Conservation (phyloP, 2,797 vertebrate genomes). For the Tokudaia muenninki region DNA sequence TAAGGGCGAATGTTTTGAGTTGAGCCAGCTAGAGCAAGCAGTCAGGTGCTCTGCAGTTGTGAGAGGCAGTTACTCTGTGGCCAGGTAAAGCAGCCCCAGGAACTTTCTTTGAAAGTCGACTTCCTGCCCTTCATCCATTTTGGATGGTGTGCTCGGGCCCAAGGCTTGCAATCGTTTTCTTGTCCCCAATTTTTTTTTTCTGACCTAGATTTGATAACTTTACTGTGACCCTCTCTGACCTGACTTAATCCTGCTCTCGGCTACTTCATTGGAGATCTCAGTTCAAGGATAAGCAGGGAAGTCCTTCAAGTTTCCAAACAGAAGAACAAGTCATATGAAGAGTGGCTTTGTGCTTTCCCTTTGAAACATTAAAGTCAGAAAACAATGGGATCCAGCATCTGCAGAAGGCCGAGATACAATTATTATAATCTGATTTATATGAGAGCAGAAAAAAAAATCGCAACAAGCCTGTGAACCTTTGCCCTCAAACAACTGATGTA, state of each 20-base stretch:
- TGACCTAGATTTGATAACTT: slow-evolving; percentile 65
- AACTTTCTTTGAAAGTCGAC: slow-evolving; percentile 34
- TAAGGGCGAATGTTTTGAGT: slow-evolving; percentile 13
- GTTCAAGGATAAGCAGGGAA: slow-evolving; percentile 62
- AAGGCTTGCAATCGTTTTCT: slow-evolving; percentile 27
- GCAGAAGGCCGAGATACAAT: slow-evolving; percentile 4
- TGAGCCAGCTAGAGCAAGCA: background rate
- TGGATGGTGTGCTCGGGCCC: background rate
- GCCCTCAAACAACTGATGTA: background rate
- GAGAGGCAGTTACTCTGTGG: background rate
- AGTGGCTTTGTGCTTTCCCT: slow-evolving; percentile 38
- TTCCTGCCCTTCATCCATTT: slow-evolving; percentile 51
- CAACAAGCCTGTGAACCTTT: slow-evolving; percentile 6
- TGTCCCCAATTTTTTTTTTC: slow-evolving; percentile 59
- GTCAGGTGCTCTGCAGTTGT: background rate
- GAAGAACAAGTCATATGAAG: slow-evolving; percentile 42
- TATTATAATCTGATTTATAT: slow-evolving; percentile 45
- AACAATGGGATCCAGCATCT: slow-evolving; percentile 8
- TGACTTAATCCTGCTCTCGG: slow-evolving; percentile 40
- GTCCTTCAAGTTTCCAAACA: slow-evolving; percentile 55
- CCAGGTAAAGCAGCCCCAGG: slow-evolving; percentile 31
- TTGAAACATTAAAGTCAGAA: slow-evolving; percentile 58
- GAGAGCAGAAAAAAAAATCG: background rate
- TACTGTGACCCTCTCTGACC: slow-evolving; percentile 16
- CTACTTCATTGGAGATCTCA: slow-evolving; percentile 48